A percentile compares a stretch with the other conserved stretches of the same genome.
These are phyloP conservation scores for Oncorhynchus masou DNA, from an alignment of 2,113 vertebrate genomes.

Conservation along the genomic window DNA sequence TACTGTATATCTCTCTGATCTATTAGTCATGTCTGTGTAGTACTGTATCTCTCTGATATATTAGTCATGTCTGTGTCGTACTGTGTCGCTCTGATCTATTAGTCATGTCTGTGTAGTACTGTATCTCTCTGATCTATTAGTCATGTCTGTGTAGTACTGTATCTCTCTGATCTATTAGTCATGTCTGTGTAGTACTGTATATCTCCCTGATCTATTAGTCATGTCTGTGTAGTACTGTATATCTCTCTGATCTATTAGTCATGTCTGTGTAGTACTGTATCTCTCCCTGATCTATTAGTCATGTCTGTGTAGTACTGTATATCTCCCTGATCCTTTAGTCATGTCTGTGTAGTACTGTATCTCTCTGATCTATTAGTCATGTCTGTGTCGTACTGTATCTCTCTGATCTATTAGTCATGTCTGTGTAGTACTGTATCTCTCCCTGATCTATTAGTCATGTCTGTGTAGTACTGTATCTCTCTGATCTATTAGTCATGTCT, in stretches of 20 bases:
- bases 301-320: background rate
- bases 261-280: too few relatives aligned
- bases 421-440: too few relatives aligned
- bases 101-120: background rate
- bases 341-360: too few relatives aligned
- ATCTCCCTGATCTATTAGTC: background rate
- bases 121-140: background rate
- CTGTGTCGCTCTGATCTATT: too few relatives aligned
- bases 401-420: background rate
- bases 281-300: background rate
- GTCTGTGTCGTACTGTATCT: background rate
- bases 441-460: background rate
- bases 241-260: conserved; percentile 5
- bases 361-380: background rate
- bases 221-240: background rate
- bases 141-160: background rate
- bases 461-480: background rate
- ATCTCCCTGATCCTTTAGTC: conserved; percentile 5
- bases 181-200: background rate
- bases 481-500: conserved; percentile 9
- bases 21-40: too few relatives aligned
- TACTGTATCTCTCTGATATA: background rate
- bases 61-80: too few relatives aligned
- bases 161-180: background rate
- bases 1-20: background rate